Conservation (phyloP, 2,113 vertebrate genomes). For the Salminus brasiliensis region DNA sequence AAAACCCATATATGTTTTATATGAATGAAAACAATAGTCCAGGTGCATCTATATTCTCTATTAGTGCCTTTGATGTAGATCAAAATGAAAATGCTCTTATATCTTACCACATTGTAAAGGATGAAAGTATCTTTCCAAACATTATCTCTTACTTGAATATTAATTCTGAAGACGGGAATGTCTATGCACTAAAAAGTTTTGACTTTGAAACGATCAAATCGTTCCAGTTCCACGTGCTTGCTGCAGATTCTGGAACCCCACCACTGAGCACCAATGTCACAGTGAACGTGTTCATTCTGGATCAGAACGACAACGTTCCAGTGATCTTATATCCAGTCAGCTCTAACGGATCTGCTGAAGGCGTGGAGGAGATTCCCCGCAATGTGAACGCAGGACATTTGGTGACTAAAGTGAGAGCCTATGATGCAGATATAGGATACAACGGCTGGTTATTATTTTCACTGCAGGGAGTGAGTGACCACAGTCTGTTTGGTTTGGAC, state of each 20-base stretch:
- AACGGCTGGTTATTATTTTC: conserved; percentile 55
- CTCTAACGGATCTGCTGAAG: conserved; percentile 58
- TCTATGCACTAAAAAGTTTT: conserved; percentile 54
- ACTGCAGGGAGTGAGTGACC: conserved; percentile 49
- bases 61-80: conserved; percentile 63
- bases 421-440: conserved; percentile 56
- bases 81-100: conserved; percentile 55
- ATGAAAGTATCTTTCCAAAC: not conserved
- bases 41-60: conserved; percentile 53
- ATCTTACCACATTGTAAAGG: conserved; percentile 49
- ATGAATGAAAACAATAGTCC: conserved; percentile 66
- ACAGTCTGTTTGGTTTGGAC: conserved; percentile 56
- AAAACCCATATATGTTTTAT: conserved; percentile 59
- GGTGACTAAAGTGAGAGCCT: conserved; percentile 49
- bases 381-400: conserved; percentile 50
- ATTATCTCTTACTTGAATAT: conserved; percentile 49
- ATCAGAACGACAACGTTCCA: conserved; percentile 58
- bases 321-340: conserved; percentile 47
- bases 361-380: conserved; percentile 63
- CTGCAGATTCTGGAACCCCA: conserved; percentile 53
- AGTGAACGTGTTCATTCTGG: conserved; percentile 55
- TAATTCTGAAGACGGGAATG: conserved; percentile 52
- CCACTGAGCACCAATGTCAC: conserved; percentile 45
- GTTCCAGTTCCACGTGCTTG: conserved; percentile 52
- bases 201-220: conserved; percentile 57